These are phyloP conservation scores for Caenorhabditis wallacei DNA, from an alignment of 2,888 invertebrate species.

Conservation along the genomic window DNA sequence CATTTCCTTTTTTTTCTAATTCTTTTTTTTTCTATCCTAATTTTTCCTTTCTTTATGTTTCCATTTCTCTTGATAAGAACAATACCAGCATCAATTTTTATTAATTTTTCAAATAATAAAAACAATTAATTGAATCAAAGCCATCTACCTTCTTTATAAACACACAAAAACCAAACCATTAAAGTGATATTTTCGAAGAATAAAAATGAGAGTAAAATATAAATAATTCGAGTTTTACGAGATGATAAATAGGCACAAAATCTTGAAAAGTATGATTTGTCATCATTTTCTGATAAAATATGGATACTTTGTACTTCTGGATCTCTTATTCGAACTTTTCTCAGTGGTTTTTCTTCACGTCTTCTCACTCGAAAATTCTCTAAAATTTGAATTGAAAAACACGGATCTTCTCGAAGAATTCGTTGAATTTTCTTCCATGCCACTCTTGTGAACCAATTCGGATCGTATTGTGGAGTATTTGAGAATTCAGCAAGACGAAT, in stretches of 20 bases:
- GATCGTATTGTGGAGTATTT: constrained; percentile 22
- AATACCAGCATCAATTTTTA: not conserved
- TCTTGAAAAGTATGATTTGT: not conserved
- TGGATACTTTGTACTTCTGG: constrained; percentile 25
- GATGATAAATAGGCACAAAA: constrained; percentile 7
- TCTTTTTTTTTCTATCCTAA: not conserved
- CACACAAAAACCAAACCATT: constrained; percentile 16
- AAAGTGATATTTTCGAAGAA: constrained; percentile 31
- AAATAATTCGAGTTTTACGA: constrained; percentile 26
- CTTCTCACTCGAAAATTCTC: constrained; percentile 32
- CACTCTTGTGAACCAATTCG: constrained; percentile 5
- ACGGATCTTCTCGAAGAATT: constrained; percentile 32
- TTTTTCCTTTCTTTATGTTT: not conserved
- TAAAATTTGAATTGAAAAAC: constrained; percentile 14
- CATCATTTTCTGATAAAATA: not conserved
- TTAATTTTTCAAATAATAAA: not conserved
- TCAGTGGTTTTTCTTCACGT: constrained; percentile 24
- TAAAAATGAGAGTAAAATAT: constrained; percentile 7
- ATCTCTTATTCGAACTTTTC: constrained; percentile 19
- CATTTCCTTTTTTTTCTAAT: not conserved
- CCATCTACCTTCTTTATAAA: not conserved
- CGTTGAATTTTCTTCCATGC: constrained; percentile 24
- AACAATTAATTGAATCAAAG: not conserved
- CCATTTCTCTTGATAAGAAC: not conserved
- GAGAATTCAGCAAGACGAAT: constrained; percentile 24